phyloP scores from a whole-genome alignment of 2,113 vertebrate species.

The Eclectus roratus region DNA sequence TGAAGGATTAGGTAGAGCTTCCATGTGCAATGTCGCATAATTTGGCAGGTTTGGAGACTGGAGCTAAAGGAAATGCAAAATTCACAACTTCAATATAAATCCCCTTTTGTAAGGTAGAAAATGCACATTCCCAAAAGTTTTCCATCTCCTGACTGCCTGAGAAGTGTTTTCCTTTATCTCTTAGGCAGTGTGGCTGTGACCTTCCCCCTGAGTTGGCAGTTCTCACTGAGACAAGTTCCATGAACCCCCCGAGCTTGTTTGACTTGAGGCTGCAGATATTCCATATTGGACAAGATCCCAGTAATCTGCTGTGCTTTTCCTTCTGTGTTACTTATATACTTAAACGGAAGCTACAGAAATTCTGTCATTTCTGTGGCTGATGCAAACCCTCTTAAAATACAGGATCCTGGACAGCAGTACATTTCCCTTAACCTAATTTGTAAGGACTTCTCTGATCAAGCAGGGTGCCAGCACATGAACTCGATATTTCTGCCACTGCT shows the following conservation, averaged over 20 bases:
- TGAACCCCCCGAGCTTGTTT: conserved; percentile 45
- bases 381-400: not conserved
- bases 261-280: conserved; percentile 56
- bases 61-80: not conserved
- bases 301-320: conserved; percentile 48
- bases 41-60: not conserved
- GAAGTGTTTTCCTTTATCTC: not conserved
- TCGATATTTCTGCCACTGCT: not conserved
- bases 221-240: conserved; percentile 25
- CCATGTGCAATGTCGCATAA: not conserved
- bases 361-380: not conserved
- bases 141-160: not conserved
- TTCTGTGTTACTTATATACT: conserved; percentile 25
- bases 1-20: not conserved
- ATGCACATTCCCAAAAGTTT: not conserved
- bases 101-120: not conserved
- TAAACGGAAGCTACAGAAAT: conserved; percentile 1
- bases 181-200: not conserved
- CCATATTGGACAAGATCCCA: conserved; percentile 39
- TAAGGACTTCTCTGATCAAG: not conserved
- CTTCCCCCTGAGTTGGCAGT: conserved; percentile 24
- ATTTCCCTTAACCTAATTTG: conserved; percentile 21
- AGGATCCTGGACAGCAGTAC: not conserved
- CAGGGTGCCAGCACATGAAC: not conserved
- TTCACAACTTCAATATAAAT: not conserved